Base-by-base conservation (phyloP, 2,797 vertebrate genomes). In the Poliocrania exsul region DNA sequence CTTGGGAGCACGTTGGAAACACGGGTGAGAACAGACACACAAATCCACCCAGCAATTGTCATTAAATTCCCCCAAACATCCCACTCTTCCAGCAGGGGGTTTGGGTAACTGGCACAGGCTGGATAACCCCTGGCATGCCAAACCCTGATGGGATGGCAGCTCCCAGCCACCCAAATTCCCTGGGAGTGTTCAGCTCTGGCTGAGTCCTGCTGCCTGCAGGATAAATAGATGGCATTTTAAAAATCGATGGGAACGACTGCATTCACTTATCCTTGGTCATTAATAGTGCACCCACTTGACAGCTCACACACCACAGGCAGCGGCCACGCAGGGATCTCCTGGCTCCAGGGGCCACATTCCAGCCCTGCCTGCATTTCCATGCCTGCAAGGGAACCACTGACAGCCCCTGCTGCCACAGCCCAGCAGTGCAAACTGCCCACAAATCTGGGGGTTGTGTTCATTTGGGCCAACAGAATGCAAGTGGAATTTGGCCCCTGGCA, bases 171-270 rank as follows among this genome's bases (percentile, higher is more conserved):
- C 17, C 42, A 4, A 49, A 75, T 10, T 12, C 71, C 12, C 18
- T 6, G 20, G 2, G 10, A 50, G n/a, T 0, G 1, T 0, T 3
- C 8, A 4, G 18, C 38, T n/a, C n/a, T 1, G 5, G 14, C 85
- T 12, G 35, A 13, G 0, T 4, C 1, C 7, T 5, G 72, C 84
- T 80, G 79, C 75, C 87, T 44, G 20, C 61, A 3, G 81, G 75
- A 89, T 90, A 72, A 94, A 86, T 54, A 65, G 51, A 35, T 61
- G 69, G 6, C 42, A 57, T 74, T 91, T 85, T 38, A 86, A 87
- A 94, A 94, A 94, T 93, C 94, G 51, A 47, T 88, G 57, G 24
- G 24, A 83, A 33, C 6, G 0, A 57, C 66, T 77, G 21, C 10
- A 7, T 60, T 53, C 23, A 1, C n/a, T 83, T 35, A 23, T 46